These are phyloP conservation scores for Enteromius viviparus DNA, from an alignment of 2,797 vertebrate species.

Conservation along the genomic window DNA sequence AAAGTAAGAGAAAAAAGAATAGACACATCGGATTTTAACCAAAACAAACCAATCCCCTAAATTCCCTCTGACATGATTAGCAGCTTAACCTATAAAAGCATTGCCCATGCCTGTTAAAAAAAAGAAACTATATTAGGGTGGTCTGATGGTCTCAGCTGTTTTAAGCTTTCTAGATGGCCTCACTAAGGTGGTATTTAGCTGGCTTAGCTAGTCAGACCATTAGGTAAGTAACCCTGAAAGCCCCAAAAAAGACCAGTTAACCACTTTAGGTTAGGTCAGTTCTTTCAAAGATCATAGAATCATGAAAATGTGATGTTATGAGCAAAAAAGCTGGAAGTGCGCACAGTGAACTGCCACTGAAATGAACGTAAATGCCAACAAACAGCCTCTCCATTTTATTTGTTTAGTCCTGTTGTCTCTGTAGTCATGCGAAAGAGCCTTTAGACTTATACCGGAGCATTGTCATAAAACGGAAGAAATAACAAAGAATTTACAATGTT, in stretches of 20 bases:
- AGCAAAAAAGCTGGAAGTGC: not conserved
- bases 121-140: not conserved
- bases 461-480: slow-evolving; percentile 74
- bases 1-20: slow-evolving; percentile 42
- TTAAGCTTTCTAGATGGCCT: not conserved
- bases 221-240: not conserved
- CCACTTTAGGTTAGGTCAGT: not conserved
- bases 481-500: slow-evolving; percentile 72
- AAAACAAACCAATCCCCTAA: slow-evolving; percentile 65
- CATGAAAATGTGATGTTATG: not conserved
- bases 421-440: not conserved
- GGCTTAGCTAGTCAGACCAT: not conserved
- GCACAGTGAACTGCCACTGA: not conserved
- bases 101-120: not conserved
- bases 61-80: slow-evolving; percentile 1
- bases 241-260: not conserved
- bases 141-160: not conserved
- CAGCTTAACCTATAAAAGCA: not conserved
- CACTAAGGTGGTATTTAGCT: not conserved
- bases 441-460: slow-evolving; percentile 71
- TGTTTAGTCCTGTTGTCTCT: not conserved
- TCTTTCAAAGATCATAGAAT: not conserved
- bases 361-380: not conserved
- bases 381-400: not conserved
- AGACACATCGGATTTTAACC: slow-evolving; percentile 70